These are phyloP conservation scores for Diadumene lineata DNA, from an alignment of 92 coral and sea anemone species.

Conservation along the genomic window DNA sequence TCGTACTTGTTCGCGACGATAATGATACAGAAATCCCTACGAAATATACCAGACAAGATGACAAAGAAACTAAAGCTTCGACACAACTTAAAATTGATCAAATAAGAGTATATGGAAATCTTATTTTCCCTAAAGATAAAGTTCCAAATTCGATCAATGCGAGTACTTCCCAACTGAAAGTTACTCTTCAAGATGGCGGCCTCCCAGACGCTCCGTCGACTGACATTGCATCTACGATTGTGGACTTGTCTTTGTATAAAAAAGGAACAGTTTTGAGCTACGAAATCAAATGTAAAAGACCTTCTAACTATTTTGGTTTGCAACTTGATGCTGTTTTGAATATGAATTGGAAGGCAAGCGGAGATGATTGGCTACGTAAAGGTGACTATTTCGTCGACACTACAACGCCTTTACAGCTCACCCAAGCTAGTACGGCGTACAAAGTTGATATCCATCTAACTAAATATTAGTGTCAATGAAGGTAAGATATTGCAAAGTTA, in stretches of 20 bases:
- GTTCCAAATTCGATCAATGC: slow-evolving; percentile 37
- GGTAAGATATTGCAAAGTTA: too few species aligned
- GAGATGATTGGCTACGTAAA: slow-evolving; percentile 56
- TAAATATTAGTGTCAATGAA: slow-evolving; percentile 16
- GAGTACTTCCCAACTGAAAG: slow-evolving; percentile 47
- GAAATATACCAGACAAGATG: not conserved
- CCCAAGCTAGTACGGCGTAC: slow-evolving; percentile 20
- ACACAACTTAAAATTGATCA: not conserved
- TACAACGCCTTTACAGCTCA: slow-evolving; percentile 37
- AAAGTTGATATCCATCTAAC: slow-evolving; percentile 60
- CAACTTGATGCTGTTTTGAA: slow-evolving; percentile 77
- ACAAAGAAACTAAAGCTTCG: not conserved
- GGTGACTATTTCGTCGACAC: slow-evolving; percentile 81
- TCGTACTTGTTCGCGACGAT: slow-evolving; percentile 13
- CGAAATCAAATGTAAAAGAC: slow-evolving; percentile 52
- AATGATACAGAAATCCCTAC: slow-evolving; percentile 2
- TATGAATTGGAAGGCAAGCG: slow-evolving; percentile 75
- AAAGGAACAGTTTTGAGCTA: slow-evolving; percentile 54
- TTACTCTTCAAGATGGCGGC: slow-evolving; percentile 50
- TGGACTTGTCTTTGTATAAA: slow-evolving; percentile 36
- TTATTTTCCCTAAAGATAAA: slow-evolving; percentile 12
- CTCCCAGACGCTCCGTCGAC: slow-evolving; percentile 47
- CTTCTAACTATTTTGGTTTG: slow-evolving; percentile 27
- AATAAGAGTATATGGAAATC: slow-evolving; percentile 22
- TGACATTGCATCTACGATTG: slow-evolving; percentile 33